Conservation (phyloP, 2,888 invertebrate species). For the Xestobium rufovillosum region DNA sequence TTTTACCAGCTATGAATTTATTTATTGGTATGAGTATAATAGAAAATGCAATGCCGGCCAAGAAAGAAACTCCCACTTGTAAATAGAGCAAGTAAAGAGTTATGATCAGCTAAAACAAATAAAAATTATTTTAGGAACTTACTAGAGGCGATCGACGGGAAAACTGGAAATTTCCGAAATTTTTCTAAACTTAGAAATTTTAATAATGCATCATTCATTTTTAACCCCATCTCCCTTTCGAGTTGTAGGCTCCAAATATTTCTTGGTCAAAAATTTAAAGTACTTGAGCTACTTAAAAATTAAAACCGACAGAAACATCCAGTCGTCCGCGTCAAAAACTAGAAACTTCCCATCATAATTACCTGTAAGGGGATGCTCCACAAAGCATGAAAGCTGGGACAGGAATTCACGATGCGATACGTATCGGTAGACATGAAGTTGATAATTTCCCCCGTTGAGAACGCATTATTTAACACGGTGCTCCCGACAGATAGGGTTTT, state of each 20-base stretch:
- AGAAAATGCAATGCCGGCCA: conserved; percentile 84
- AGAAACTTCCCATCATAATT: conserved; percentile 24
- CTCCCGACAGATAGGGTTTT: conserved; percentile 51
- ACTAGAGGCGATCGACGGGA: too few species aligned
- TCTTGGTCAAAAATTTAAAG: too few species aligned
- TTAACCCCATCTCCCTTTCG: too few species aligned
- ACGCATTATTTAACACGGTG: conserved; percentile 38
- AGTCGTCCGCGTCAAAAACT: too few species aligned
- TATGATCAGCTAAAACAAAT: conserved; percentile 60
- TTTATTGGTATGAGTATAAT: conserved; percentile 88
- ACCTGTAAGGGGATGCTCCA: conserved; percentile 96
- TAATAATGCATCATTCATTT: too few species aligned
- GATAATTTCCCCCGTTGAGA: conserved; percentile 77
- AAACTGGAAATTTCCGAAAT: too few species aligned
- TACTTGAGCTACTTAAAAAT: too few species aligned
- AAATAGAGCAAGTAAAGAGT: conserved; percentile 76
- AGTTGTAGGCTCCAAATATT: too few species aligned
- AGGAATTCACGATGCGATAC: conserved; percentile 91
- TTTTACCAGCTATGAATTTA: conserved; percentile 79
- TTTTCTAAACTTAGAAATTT: too few species aligned
- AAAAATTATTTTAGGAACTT: conserved; percentile 6
- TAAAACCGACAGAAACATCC: too few species aligned
- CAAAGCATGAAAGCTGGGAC: conserved; percentile 90
- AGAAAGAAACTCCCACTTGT: conserved; percentile 85
- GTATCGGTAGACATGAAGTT: conserved; percentile 97